These are phyloP conservation scores for Lepidonotus clava DNA, from an alignment of 2,888 invertebrate genomes.

Conservation along the genomic window DNA sequence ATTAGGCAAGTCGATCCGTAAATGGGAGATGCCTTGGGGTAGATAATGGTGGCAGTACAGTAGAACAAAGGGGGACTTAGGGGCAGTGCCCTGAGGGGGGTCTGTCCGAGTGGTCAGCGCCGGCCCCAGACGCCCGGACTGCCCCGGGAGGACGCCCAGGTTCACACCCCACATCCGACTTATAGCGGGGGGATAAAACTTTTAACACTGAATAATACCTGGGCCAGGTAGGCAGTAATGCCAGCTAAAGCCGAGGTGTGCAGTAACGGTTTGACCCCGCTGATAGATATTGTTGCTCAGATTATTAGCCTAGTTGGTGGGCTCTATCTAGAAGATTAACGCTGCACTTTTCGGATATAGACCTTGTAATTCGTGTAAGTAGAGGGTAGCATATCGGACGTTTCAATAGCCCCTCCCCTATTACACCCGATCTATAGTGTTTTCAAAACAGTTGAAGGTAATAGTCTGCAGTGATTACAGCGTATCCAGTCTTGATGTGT, in stretches of 20 bases:
- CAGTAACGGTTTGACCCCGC: conserved; percentile 37
- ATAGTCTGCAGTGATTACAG: background rate
- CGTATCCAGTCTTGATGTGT: too few relatives aligned
- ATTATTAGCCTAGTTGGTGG: conserved; percentile 32
- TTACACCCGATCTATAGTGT: background rate
- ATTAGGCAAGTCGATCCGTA: conserved; percentile 31
- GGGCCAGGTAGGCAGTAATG: background rate
- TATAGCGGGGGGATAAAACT: background rate
- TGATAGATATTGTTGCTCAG: conserved; percentile 30
- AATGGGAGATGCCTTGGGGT: background rate
- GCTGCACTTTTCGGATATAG: conserved; percentile 29
- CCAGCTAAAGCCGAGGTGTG: conserved; percentile 25
- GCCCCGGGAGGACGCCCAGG: background rate
- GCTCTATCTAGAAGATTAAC: background rate
- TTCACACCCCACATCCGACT: background rate
- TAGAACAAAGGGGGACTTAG: conserved; percentile 47
- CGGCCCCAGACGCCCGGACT: background rate
- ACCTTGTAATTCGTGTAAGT: conserved; percentile 16
- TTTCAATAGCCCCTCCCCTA: background rate
- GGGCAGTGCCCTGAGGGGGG: background rate
- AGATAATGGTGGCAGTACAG: background rate
- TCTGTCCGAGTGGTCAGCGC: background rate
- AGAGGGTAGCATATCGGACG: background rate
- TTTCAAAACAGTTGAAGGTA: background rate
- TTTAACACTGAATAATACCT: conserved; percentile 41